phyloP scores from a whole-genome alignment of 2,888 invertebrate genomes.

The Euplexia lucipara region DNA sequence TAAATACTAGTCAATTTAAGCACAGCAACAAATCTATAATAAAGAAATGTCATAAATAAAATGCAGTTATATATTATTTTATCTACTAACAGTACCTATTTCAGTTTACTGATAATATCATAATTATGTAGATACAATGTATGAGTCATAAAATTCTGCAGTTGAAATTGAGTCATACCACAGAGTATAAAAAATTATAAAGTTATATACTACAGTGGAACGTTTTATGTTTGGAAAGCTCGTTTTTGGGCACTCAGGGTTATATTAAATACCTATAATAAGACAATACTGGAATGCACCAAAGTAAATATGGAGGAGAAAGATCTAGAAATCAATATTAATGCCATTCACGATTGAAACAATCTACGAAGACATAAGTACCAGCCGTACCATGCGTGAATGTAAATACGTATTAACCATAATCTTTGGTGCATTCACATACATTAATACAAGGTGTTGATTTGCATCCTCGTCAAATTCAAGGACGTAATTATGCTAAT shows the following conservation, averaged over 20 bases:
- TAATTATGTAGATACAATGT: slow-evolving; percentile 31
- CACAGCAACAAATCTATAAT: slow-evolving; percentile 32
- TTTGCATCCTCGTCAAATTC: too few species aligned
- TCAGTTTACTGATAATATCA: slow-evolving; percentile 36
- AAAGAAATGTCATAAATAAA: slow-evolving; percentile 40
- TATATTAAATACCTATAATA: slow-evolving; percentile 32
- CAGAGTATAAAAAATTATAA: slow-evolving; percentile 20
- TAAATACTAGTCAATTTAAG: slow-evolving; percentile 29
- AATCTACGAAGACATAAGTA: slow-evolving; percentile 48
- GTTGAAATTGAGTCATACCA: slow-evolving; percentile 18
- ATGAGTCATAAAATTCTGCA: slow-evolving; percentile 13
- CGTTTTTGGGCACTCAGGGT: slow-evolving; percentile 34
- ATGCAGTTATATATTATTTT: slow-evolving; percentile 20
- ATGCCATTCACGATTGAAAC: slow-evolving; percentile 1
- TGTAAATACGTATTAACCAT: slow-evolving; percentile 23
- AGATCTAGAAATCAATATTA: slow-evolving; percentile 19
- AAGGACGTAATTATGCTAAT: too few species aligned
- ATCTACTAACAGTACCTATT: slow-evolving; percentile 30
- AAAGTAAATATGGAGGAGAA: slow-evolving; percentile 30
- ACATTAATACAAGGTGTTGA: too few species aligned
- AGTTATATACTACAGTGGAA: slow-evolving; percentile 35
- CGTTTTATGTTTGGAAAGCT: slow-evolving; percentile 47
- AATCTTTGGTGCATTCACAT: slow-evolving; percentile 58
- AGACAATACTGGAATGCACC: slow-evolving; percentile 52
- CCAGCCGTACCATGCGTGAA: slow-evolving; percentile 61